Evolutionary conservation across 1,140 invertebrate genomes (phyloP).

Genomic region (Elymnias hypermnestra): DNA sequence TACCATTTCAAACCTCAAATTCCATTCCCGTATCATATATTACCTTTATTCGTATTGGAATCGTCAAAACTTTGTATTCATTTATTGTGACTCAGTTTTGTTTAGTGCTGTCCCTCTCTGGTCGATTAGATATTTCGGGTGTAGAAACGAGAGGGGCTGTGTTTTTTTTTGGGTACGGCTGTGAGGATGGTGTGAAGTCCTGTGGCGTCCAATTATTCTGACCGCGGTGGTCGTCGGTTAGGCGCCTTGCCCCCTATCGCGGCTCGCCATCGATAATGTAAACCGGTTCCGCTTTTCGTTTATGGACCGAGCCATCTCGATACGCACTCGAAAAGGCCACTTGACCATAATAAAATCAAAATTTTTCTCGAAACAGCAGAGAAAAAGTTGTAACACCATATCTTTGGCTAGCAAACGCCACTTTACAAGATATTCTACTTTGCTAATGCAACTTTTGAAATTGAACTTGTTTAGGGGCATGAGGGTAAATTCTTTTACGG

Average conservation of each 20-base stretch:
- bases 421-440: no score
- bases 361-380: conserved; percentile 4
- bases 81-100: conserved; percentile 35
- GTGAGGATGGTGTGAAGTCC: conserved; percentile 66
- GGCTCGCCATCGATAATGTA: conserved; percentile 60
- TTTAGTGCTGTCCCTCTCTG: conserved; percentile 20
- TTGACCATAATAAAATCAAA: conserved; percentile 14
- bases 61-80: conserved; percentile 41
- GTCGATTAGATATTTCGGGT: conserved; percentile 4
- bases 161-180: conserved; percentile 27
- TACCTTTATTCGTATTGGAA: conserved; percentile 43
- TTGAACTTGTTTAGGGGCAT: no score
- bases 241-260: conserved; percentile 64
- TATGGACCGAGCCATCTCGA: conserved; percentile 47
- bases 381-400: conserved; percentile 8
- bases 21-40: conserved; percentile 47
- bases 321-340: conserved; percentile 21
- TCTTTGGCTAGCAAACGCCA: no score
- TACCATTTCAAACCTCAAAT: no score
- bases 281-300: conserved; percentile 65
- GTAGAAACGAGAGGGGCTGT: conserved; percentile 23
- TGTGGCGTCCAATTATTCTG: conserved; percentile 67
- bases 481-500: no score
- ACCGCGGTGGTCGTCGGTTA: conserved; percentile 54
- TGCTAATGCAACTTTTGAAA: no score